Evolutionary conservation across 2,113 vertebrate genomes (phyloP).

Genomic region (Hemicordylus capensis): DNA sequence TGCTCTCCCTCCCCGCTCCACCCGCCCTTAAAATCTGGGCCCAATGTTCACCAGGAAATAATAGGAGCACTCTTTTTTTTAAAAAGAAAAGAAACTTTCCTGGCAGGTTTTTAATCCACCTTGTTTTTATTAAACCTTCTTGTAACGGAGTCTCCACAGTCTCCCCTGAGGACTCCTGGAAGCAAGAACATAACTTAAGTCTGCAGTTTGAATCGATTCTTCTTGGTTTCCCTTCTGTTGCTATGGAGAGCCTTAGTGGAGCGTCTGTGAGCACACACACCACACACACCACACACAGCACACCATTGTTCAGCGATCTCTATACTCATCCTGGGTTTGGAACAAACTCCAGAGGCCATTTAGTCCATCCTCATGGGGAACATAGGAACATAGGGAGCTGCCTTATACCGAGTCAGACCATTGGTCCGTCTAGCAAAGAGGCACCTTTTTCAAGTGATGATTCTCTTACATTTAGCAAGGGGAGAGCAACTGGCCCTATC

Average conservation of each 20-base stretch:
- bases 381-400: no score
- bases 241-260: background rate
- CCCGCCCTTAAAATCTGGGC: background rate
- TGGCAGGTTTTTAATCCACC: background rate
- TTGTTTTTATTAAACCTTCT: background rate
- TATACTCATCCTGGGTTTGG: no score
- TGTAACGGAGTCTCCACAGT: background rate
- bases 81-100: background rate
- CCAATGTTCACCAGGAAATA: background rate
- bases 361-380: background rate
- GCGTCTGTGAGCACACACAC: background rate
- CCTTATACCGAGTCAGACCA: no score
- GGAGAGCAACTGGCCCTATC: no score
- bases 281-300: background rate
- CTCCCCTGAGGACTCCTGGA: background rate
- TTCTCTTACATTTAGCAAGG: no score
- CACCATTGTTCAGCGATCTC: background rate
- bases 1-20: background rate
- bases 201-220: background rate
- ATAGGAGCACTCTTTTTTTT: background rate
- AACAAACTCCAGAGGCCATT: background rate
- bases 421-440: no score
- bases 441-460: no score
- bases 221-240: background rate
- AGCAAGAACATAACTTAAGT: background rate